phyloP scores from a whole-genome alignment of 2,888 invertebrate genomes.

The Coremacera marginata region DNA sequence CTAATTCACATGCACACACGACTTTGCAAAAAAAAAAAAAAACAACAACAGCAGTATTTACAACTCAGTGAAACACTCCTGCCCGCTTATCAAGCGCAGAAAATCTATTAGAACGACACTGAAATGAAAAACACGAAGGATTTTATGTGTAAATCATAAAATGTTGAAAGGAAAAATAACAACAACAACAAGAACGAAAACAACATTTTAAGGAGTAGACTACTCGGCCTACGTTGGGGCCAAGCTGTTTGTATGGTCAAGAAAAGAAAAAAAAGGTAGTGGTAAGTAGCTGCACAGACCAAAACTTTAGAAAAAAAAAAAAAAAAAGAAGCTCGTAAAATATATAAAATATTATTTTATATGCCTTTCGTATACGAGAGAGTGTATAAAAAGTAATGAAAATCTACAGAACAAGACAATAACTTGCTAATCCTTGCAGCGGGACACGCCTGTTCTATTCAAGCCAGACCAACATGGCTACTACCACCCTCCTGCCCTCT shows the following conservation, averaged over 20 bases:
- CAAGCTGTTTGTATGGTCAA: not conserved
- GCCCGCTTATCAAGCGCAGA: conserved; percentile 10
- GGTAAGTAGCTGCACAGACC: not conserved
- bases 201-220: not conserved
- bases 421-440: conserved; percentile 40
- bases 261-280: not conserved
- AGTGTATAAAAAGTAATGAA: not conserved
- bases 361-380: not conserved
- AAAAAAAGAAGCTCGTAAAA: not conserved
- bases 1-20: conserved; percentile 4
- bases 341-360: too few species aligned
- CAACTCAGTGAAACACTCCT: not conserved
- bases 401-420: conserved; percentile 28
- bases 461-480: not conserved
- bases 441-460: conserved; percentile 26
- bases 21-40: not conserved
- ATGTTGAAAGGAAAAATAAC: conserved; percentile 31
- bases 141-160: conserved; percentile 58
- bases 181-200: not conserved
- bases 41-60: not conserved
- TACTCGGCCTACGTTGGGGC: not conserved
- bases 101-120: not conserved
- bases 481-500: not conserved
- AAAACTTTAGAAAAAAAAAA: not conserved
- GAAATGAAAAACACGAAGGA: not conserved